Conservation (phyloP, 2,888 invertebrate species). For the Penaeus monodon region DNA sequence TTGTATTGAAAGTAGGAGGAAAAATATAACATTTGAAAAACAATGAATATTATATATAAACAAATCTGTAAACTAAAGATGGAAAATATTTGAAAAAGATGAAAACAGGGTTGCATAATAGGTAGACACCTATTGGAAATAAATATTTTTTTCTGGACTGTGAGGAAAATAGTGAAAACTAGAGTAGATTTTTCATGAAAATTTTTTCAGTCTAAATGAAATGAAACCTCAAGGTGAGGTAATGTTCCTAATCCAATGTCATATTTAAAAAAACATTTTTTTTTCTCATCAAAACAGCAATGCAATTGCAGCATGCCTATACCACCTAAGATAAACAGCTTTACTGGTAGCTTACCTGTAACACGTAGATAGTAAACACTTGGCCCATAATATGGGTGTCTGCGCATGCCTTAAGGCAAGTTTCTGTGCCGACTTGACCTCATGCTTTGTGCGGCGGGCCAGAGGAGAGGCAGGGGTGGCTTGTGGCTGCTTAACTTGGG, state of each 20-base stretch:
- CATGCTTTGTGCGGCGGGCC: slow-evolving; percentile 93
- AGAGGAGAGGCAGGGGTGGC: slow-evolving; percentile 85
- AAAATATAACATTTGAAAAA: too few species aligned
- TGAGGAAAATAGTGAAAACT: too few species aligned
- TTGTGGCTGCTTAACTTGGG: slow-evolving; percentile 70
- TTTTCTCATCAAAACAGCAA: too few species aligned
- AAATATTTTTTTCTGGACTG: too few species aligned
- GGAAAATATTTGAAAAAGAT: not conserved
- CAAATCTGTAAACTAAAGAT: not conserved
- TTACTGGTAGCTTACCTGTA: slow-evolving; percentile 74
- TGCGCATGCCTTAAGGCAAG: slow-evolving; percentile 77
- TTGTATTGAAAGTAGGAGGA: not conserved
- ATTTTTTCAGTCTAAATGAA: too few species aligned
- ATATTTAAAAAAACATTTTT: too few species aligned
- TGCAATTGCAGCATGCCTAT: too few species aligned
- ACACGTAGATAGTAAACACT: slow-evolving; percentile 87
- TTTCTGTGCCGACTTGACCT: slow-evolving; percentile 92
- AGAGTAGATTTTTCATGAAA: too few species aligned
- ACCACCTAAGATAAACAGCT: not conserved
- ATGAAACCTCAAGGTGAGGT: too few species aligned
- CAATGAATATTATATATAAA: too few species aligned
- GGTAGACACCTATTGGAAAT: not conserved
- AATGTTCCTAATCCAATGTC: too few species aligned
- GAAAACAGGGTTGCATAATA: not conserved
- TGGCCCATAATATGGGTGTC: slow-evolving; percentile 91